Percentiles rank a stretch among this genome's conserved stretches.
Conservation (phyloP, 2,888 invertebrate genomes). For the Rotaria sp. region DNA sequence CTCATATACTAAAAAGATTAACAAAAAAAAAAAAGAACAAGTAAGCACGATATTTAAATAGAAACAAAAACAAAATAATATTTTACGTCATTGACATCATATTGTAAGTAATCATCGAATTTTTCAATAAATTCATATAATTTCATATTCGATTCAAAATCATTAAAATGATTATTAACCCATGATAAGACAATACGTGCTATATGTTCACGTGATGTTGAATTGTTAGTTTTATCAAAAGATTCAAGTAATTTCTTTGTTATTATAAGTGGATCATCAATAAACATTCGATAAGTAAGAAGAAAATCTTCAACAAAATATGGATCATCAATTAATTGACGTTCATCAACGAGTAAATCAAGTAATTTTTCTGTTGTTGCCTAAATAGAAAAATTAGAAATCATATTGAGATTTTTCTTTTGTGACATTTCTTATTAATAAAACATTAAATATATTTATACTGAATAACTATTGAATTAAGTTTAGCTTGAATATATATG, state of each 20-base stretch:
- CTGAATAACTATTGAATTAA: no score
- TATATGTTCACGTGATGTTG: conserved; percentile 61
- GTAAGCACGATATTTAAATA: background rate
- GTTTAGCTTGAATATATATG: no score
- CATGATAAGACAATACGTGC: conserved; percentile 89
- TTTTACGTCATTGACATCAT: background rate
- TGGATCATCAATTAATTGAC: conserved; percentile 81
- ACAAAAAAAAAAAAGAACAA: no score
- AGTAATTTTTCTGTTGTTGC: conserved; percentile 81
- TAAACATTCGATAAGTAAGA: conserved; percentile 92
- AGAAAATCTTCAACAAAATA: conserved; percentile 99
- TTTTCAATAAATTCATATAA: conserved; percentile 93
- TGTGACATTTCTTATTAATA: no score
- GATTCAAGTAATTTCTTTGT: conserved; percentile 47
- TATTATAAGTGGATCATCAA: conserved; percentile 64
- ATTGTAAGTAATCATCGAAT: conserved; percentile 58
- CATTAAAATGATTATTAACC: conserved; percentile 71
- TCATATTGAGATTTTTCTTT: no score
- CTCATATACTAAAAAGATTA: background rate
- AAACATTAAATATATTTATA: no score
- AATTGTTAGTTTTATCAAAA: conserved; percentile 45
- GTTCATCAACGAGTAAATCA: conserved; percentile 87
- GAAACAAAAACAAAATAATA: background rate
- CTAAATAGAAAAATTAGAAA: conserved; percentile 58
- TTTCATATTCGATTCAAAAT: conserved; percentile 69